Percentiles rank a stretch among this genome's conserved stretches.
phyloP scores from a whole-genome alignment of 2,888 invertebrate genomes.

The Polyommatus iphigenia region DNA sequence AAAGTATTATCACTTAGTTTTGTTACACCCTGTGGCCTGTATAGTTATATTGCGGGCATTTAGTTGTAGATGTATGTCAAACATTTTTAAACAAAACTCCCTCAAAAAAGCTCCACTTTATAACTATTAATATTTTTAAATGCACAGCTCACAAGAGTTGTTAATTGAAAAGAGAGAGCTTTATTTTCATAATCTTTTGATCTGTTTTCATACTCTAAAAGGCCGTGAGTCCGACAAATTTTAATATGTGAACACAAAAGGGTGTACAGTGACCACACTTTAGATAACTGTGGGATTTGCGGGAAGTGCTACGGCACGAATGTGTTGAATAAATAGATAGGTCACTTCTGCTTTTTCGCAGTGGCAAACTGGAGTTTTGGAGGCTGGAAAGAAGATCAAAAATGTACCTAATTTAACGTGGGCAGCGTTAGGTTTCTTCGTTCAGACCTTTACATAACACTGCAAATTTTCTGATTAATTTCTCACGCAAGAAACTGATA shows the following conservation, averaged over 20 bases:
- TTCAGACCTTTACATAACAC: too few relatives aligned
- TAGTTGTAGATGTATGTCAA: neutral
- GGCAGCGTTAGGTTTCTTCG: too few relatives aligned
- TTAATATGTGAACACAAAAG: constrained; percentile 30
- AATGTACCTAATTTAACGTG: too few relatives aligned
- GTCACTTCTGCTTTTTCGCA: too few relatives aligned
- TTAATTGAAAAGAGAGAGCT: constrained; percentile 26
- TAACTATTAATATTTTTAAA: neutral
- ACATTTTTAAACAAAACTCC: neutral
- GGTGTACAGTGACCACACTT: neutral
- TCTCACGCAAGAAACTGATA: too few relatives aligned
- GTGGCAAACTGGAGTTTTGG: too few relatives aligned
- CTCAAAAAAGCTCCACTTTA: neutral
- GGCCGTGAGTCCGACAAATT: constrained; percentile 22
- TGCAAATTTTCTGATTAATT: too few relatives aligned
- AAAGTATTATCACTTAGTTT: too few relatives aligned
- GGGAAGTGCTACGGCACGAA: neutral
- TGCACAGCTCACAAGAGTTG: neutral
- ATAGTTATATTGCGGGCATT: too few relatives aligned
- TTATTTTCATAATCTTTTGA: constrained; percentile 30
- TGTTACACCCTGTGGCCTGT: too few relatives aligned
- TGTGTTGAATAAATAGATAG: neutral
- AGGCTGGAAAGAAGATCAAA: too few relatives aligned
- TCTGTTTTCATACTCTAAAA: constrained; percentile 27
- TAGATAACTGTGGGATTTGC: neutral